phyloP scores from a whole-genome alignment of 1,140 invertebrate species.

The Delia radicum region DNA sequence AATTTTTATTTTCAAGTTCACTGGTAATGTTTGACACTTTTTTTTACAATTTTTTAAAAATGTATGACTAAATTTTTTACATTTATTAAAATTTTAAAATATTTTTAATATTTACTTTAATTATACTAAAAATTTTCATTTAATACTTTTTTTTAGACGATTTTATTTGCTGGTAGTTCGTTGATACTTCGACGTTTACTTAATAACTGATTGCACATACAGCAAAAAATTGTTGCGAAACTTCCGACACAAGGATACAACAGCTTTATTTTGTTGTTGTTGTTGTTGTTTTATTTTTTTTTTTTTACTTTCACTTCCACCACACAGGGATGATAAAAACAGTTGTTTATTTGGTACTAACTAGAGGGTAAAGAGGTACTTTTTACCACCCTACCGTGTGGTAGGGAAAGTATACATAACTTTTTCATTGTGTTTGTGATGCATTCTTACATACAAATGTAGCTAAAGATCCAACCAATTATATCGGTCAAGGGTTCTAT shows the following conservation, averaged over 20 bases:
- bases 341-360: too few relatives aligned
- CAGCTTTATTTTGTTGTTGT: slow-evolving; percentile 6
- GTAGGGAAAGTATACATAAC: too few relatives aligned
- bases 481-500: too few relatives aligned
- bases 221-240: slow-evolving; percentile 16
- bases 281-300: slow-evolving; percentile 4
- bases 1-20: too few relatives aligned
- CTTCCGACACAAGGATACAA: slow-evolving; percentile 13
- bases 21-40: too few relatives aligned
- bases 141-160: not conserved
- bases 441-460: too few relatives aligned
- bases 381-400: too few relatives aligned
- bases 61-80: not conserved
- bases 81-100: not conserved
- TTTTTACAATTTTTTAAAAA: not conserved
- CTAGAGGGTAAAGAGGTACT: too few relatives aligned
- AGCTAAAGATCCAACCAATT: too few relatives aligned
- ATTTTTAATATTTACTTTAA: not conserved
- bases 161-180: not conserved
- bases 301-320: not conserved
- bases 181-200: slow-evolving; percentile 20
- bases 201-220: slow-evolving; percentile 11
- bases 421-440: too few relatives aligned
- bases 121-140: not conserved
- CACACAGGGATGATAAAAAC: not conserved